Conservation (phyloP, 2,797 vertebrate genomes). For the Typhlichthys eigenmanni region DNA sequence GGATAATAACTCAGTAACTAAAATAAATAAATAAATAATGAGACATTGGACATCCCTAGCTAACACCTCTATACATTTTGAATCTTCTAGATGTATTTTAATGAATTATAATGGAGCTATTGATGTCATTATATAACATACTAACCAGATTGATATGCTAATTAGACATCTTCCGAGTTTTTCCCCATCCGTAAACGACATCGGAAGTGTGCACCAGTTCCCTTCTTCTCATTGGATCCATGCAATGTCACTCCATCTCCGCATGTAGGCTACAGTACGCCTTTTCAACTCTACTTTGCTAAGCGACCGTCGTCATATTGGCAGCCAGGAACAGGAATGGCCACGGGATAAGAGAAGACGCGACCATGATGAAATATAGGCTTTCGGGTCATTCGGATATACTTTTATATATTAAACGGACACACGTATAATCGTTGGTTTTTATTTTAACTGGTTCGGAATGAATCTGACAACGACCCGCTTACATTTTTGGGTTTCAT, state of each 20-base stretch:
- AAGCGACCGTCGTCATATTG: conserved; percentile 77
- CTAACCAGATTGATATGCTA: conserved; percentile 36
- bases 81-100: too few relatives aligned
- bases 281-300: conserved; percentile 57
- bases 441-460: conserved; percentile 46
- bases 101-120: too few relatives aligned
- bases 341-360: conserved; percentile 56
- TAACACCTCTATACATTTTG: too few relatives aligned
- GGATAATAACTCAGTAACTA: too few relatives aligned
- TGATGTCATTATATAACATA: too few relatives aligned
- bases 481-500: conserved; percentile 54
- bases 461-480: conserved; percentile 62
- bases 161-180: conserved; percentile 46
- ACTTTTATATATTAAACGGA: conserved; percentile 37
- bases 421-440: conserved; percentile 21
- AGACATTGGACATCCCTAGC: too few relatives aligned
- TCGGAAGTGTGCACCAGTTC: conserved; percentile 59
- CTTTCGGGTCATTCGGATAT: conserved; percentile 31
- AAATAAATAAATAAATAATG: too few relatives aligned
- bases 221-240: conserved; percentile 59
- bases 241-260: conserved; percentile 59
- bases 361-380: conserved; percentile 59
- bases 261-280: conserved; percentile 53
- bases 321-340: conserved; percentile 70
- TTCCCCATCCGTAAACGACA: conserved; percentile 56